Percentiles rank a stretch among this genome's conserved stretches.
phyloP scores from a whole-genome alignment of 2,113 vertebrate species.

The Pipa parva region DNA sequence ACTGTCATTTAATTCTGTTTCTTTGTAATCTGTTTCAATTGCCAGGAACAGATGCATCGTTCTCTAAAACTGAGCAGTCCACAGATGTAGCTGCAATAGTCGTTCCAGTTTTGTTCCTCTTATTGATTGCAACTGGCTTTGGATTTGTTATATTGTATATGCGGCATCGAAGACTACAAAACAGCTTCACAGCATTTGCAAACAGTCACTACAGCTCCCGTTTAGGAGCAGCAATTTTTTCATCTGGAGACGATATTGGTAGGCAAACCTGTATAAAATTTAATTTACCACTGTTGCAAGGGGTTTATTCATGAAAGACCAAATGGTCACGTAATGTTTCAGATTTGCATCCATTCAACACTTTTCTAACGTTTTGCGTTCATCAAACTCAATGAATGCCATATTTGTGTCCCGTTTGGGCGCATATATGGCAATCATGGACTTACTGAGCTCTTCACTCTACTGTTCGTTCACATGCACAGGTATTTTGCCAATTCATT shows the following conservation, averaged over 20 bases:
- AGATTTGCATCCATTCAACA: too few relatives aligned
- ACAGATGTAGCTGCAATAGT: conserved; percentile 83
- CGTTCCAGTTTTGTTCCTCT: conserved; percentile 87
- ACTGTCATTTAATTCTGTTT: too few relatives aligned
- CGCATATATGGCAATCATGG: too few relatives aligned
- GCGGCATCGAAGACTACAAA: conserved; percentile 85
- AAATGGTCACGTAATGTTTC: too few relatives aligned
- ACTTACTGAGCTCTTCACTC: too few relatives aligned
- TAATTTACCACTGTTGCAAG: too few relatives aligned
- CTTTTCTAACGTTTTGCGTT: too few relatives aligned
- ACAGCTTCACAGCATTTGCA: conserved; percentile 90
- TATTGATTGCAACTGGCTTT: conserved; percentile 76
- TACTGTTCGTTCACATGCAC: too few relatives aligned
- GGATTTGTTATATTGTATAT: conserved; percentile 80
- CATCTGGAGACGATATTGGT: conserved; percentile 93
- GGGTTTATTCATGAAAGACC: too few relatives aligned
- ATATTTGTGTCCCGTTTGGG: too few relatives aligned
- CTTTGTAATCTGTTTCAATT: conserved; percentile 38
- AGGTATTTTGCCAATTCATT: too few relatives aligned
- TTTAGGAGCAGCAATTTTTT: conserved; percentile 92
- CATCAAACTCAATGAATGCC: too few relatives aligned
- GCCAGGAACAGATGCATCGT: conserved; percentile 46
- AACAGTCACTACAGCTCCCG: conserved; percentile 98
- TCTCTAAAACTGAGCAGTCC: conserved; percentile 44
- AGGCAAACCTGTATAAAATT: conserved; percentile 26